These are phyloP conservation scores for Tanypteryx hageni DNA, from an alignment of 2,888 invertebrate genomes.

Conservation along the genomic window DNA sequence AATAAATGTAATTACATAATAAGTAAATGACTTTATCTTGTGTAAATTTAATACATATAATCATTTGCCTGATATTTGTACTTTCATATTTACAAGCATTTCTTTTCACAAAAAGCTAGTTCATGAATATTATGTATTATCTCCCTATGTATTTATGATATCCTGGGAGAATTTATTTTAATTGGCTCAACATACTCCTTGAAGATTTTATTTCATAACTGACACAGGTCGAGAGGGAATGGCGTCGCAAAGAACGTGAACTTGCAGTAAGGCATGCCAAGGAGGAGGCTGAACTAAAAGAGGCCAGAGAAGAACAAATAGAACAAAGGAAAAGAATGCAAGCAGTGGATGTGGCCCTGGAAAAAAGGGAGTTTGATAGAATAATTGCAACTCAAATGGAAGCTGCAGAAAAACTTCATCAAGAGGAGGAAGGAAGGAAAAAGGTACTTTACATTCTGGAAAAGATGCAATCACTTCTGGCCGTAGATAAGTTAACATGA, in stretches of 20 bases:
- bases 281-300: conserved; percentile 77
- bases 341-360: conserved; percentile 82
- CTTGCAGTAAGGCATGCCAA: conserved; percentile 79
- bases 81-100: no score
- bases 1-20: not conserved
- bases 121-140: conserved; percentile 19
- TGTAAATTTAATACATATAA: no score
- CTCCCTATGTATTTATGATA: not conserved
- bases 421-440: conserved; percentile 74
- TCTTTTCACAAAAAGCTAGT: not conserved
- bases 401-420: conserved; percentile 72
- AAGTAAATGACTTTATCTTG: no score
- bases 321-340: conserved; percentile 77
- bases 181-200: not conserved
- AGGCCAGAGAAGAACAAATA: conserved; percentile 79
- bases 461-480: no score
- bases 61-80: no score
- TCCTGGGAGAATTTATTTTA: not conserved
- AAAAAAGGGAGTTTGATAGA: conserved; percentile 80
- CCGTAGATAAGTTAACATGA: no score
- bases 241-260: conserved; percentile 81
- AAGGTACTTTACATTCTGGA: conserved; percentile 71
- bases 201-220: not conserved
- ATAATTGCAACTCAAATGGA: conserved; percentile 79
- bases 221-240: conserved; percentile 80